A percentile compares a stretch with the other conserved stretches of the same genome.
Conservation (phyloP, 2,113 vertebrate genomes). For the Rhinopithecus roxellana region DNA sequence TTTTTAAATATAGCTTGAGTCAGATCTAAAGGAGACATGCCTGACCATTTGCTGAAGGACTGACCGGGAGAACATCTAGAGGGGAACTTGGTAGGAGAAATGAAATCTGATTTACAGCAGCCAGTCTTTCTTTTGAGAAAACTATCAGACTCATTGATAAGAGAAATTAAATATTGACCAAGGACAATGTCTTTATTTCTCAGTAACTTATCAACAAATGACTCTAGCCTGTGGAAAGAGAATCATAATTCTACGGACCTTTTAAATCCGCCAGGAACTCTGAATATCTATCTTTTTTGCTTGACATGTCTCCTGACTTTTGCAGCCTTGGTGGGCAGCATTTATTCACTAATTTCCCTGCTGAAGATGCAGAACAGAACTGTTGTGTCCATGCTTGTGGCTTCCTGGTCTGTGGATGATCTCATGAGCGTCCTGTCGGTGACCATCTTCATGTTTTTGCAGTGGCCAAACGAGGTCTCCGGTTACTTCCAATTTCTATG, state of each 20-base stretch:
- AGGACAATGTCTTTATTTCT: constrained; percentile 79
- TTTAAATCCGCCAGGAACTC: constrained; percentile 79
- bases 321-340: constrained; percentile 87
- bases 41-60: constrained; percentile 45
- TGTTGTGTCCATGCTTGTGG: constrained; percentile 90
- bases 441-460: constrained; percentile 89
- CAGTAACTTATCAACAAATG: constrained; percentile 84
- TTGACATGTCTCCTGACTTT: constrained; percentile 87
- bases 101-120: constrained; percentile 44
- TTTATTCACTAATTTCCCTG: constrained; percentile 90
- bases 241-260: constrained; percentile 77
- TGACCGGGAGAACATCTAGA: constrained; percentile 29
- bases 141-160: constrained; percentile 73
- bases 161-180: constrained; percentile 48
- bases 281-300: constrained; percentile 87
- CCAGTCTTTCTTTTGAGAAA: constrained; percentile 61
- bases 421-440: constrained; percentile 90
- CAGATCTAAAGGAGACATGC: neutral
- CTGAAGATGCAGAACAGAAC: constrained; percentile 88
- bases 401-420: constrained; percentile 94
- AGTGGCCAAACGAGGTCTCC: constrained; percentile 84
- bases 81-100: constrained; percentile 72
- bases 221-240: constrained; percentile 82
- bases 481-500: constrained; percentile 85
- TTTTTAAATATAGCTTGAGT: constrained; percentile 64